Conservation (phyloP, 2,797 vertebrate genomes). For the Myotis pilosus region DNA sequence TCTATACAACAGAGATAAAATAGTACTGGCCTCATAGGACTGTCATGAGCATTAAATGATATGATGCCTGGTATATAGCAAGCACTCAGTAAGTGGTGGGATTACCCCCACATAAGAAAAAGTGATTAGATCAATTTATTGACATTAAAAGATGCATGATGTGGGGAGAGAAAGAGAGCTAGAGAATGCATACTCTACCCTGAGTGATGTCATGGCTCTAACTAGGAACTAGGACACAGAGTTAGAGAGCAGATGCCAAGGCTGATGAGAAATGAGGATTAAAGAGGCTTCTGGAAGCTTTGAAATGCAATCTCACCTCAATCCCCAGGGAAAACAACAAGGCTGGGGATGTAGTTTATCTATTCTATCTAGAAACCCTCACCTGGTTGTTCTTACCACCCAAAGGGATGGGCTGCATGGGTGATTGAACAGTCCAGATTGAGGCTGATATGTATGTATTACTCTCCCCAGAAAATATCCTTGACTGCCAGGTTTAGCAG, state of each 20-base stretch:
- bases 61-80: background rate
- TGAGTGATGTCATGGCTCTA: conserved; percentile 12
- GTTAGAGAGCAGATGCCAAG: conserved; percentile 36
- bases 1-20: background rate
- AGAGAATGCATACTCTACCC: background rate
- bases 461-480: background rate
- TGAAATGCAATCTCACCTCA: conserved; percentile 52
- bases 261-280: conserved; percentile 46
- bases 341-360: background rate
- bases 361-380: background rate
- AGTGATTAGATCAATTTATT: background rate
- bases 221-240: conserved; percentile 48
- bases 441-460: background rate
- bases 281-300: conserved; percentile 24
- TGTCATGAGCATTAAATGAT: background rate
- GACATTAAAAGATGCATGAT: background rate
- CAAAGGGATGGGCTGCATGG: background rate
- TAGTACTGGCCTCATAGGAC: background rate
- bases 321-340: background rate
- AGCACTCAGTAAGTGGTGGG: background rate
- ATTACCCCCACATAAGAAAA: background rate
- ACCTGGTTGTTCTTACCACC: background rate
- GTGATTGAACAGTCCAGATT: background rate
- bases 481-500: background rate
- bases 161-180: background rate